Evolutionary conservation across 2,797 vertebrate species (phyloP), one percentile per base, ranked within the genome.

Genomic region (Lacerta bilineata): DNA sequence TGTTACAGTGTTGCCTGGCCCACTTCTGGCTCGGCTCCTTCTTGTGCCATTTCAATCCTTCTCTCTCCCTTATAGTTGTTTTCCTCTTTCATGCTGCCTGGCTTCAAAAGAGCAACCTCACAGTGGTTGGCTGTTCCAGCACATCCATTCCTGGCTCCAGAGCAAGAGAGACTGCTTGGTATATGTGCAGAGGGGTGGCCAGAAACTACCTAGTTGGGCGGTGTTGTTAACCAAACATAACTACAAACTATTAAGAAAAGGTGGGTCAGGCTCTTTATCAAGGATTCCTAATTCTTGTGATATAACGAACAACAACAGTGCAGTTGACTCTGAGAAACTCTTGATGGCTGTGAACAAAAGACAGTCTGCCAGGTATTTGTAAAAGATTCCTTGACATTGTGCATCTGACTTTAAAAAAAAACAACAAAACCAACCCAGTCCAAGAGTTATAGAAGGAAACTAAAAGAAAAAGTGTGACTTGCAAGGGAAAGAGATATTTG

Each of bases 211-310:
- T 76, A 80, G 85, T 80, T 93, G 87, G 92, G 80, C 89, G 92
- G 92, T 89, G 87, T 85, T 86, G 91, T 92, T 94, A 93, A 93
- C 93, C 87, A 91, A 93, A 91, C 92, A 93, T 89, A 94, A 93
- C 89, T 86, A 4, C 76, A 80, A 90, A 39, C n/a, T 66, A 68
- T 91, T 95, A 87, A 90, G 89, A 92, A 87, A 93, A 88, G 76
- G 71, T 87, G 8, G 84, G 80, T 76, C 33, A 86, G 27, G 46
- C 59, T 68, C 46, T 68, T 69, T 91, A 91, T 72, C 85, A 84
- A 84, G 88, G 36, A 87, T 86, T 83, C 69, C 90, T 93, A 88
- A 90, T 88, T 84, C 3, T 3, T 27, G 33, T 88, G 68, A 39
- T 77, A 27, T 85, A 85, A 82, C 89, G 90, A 90, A 92, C 55